Evolutionary conservation across 2,888 invertebrate species (phyloP), one percentile per base, ranked within the genome.

Genomic region (Amiota mariae): DNA sequence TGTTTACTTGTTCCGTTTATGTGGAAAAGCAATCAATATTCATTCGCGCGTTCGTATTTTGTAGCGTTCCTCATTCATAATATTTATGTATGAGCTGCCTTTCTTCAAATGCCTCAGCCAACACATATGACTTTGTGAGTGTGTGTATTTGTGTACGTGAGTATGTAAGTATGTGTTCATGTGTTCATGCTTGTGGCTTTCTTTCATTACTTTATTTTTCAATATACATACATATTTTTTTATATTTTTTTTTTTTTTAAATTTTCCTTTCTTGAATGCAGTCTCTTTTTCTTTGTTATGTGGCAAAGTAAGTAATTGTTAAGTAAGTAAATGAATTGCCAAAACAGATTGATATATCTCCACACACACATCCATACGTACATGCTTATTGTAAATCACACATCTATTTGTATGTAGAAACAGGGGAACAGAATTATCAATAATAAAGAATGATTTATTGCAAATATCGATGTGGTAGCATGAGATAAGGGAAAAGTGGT

Each of bases 261-360:
- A 8, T 46, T 46, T 18, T 36, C 11, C 36, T 36, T 63, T 63
- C 4, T n/a, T 70, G 36, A 11, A 47, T 56, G 18, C 12, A 56
- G 54, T 36, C 15, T 12, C 18, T 67, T 67, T 1, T 67, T 67
- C 51, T 67, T 70, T 47, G 10, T 63, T 36, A 15, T 36, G n/a
- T 13, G n/a, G 56, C 57, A 36, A 49, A 15, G 36, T 36, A 36
- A 63, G 71, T 71, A 71, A 71, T 64, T 71, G 63, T 64, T 71
- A 51, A 64, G 71, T 71, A 63, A 51, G 63, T 64, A 71, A 71
- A 71, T 71, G 54, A 71, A 63, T 54, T 71, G 71, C 54, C 36
- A 24, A 59, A 59, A 71, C 36, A 64, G 18, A 64, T 66, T 15
- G 15, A n/a, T 24, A 67, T n/a, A 64, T 13, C 24, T 3, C 24